Evolutionary conservation across 2,888 invertebrate species (phyloP).

Genomic region (Pandemis heparana): DNA sequence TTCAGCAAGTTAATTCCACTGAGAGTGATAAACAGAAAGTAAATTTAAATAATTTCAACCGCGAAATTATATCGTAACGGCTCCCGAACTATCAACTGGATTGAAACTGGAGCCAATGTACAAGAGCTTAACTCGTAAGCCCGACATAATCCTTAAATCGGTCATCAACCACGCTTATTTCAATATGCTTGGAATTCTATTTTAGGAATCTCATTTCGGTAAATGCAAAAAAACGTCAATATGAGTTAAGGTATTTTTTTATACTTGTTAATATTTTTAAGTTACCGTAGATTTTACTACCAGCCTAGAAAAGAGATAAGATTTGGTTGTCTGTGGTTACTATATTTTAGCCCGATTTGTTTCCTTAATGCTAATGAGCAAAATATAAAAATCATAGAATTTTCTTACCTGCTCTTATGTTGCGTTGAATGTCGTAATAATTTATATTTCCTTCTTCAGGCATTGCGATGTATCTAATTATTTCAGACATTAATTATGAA

Average conservation of each 20-base stretch:
- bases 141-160: slow-evolving; percentile 11
- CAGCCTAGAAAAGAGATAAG: no score
- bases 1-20: neutral
- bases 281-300: no score
- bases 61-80: neutral
- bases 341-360: no score
- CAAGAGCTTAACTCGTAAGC: slow-evolving; percentile 4
- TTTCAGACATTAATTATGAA: neutral
- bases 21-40: neutral
- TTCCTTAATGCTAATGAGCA: no score
- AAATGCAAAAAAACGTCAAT: neutral
- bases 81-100: slow-evolving; percentile 1
- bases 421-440: no score
- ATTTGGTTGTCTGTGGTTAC: no score
- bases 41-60: neutral
- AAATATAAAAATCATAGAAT: no score
- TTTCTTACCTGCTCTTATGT: no score
- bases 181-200: slow-evolving; percentile 1
- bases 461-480: neutral
- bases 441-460: no score
- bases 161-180: slow-evolving; percentile 6
- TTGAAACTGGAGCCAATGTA: slow-evolving; percentile 7
- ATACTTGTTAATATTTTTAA: no score
- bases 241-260: no score
- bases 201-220: neutral